These are phyloP conservation scores for Toxotes lorentzi DNA, from an alignment of 2,797 vertebrate species.

Conservation along the genomic window DNA sequence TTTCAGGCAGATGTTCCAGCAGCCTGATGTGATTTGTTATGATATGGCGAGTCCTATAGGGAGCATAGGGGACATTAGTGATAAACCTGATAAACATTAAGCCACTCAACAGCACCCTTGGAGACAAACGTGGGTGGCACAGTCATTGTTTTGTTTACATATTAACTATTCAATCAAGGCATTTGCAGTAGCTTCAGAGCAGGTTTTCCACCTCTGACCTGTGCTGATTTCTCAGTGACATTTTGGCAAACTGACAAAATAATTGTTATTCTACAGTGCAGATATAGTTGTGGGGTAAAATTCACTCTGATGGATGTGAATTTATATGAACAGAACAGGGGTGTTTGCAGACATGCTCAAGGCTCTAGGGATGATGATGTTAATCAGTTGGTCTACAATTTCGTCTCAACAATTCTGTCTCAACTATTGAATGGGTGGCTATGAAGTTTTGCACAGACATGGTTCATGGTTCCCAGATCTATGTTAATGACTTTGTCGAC, in stretches of 20 bases:
- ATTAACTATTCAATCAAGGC: not conserved
- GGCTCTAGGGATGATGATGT: not conserved
- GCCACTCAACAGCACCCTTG: not conserved
- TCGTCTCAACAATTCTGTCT: too few species aligned
- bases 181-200: not conserved
- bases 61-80: constrained; percentile 14
- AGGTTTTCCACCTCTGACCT: constrained; percentile 10
- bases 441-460: not conserved
- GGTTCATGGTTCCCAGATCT: not conserved
- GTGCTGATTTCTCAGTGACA: not conserved
- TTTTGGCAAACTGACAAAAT: not conserved
- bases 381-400: not conserved
- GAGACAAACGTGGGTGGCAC: not conserved
- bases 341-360: not conserved
- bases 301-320: constrained; percentile 5
- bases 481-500: not conserved
- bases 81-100: constrained; percentile 29
- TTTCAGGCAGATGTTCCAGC: constrained; percentile 31
- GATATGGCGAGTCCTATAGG: constrained; percentile 14
- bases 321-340: not conserved
- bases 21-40: constrained; percentile 51
- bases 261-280: not conserved
- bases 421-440: not conserved
- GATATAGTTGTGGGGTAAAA: not conserved
- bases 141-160: not conserved